A percentile compares a stretch with the other conserved stretches of the same genome.
Evolutionary conservation across 1,140 invertebrate genomes (phyloP).

Genomic region (Lordiphosa mommai): DNA sequence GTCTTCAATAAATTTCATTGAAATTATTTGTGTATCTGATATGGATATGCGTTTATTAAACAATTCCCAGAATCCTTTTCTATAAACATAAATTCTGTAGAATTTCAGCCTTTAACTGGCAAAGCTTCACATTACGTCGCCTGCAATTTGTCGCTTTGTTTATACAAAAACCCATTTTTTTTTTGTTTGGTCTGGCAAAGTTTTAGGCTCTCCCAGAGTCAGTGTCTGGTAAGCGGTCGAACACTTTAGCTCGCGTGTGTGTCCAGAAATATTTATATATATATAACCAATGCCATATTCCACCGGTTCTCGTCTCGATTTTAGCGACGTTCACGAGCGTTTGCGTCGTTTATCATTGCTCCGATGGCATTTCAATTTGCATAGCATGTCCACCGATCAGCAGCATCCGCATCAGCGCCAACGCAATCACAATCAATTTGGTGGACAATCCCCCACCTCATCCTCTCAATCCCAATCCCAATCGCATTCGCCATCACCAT

Average conservation of each 20-base stretch:
- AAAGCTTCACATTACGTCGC: too few species aligned
- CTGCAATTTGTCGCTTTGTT: too few species aligned
- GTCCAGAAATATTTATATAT: not conserved
- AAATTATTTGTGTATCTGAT: too few species aligned
- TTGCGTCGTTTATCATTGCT: constrained; percentile 43
- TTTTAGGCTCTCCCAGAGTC: too few species aligned
- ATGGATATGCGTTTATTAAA: too few species aligned
- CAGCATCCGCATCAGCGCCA: constrained; percentile 15
- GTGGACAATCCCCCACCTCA: not conserved
- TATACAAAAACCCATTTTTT: too few species aligned
- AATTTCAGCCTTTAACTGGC: too few species aligned
- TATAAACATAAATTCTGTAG: too few species aligned
- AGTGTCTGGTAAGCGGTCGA: too few species aligned
- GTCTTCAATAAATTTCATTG: too few species aligned
- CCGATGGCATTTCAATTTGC: constrained; percentile 57
- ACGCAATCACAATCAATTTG: constrained; percentile 46
- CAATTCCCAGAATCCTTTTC: too few species aligned
- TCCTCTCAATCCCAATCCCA: not conserved
- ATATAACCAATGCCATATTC: constrained; percentile 15
- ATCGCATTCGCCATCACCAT: not conserved
- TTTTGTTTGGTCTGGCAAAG: too few species aligned
- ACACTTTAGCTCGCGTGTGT: not conserved
- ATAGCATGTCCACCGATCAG: constrained; percentile 13
- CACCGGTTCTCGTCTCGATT: constrained; percentile 7
- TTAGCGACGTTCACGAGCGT: constrained; percentile 22